Evolutionary conservation across 2,797 vertebrate genomes (phyloP).

Genomic region (Sebastes matsubarae): DNA sequence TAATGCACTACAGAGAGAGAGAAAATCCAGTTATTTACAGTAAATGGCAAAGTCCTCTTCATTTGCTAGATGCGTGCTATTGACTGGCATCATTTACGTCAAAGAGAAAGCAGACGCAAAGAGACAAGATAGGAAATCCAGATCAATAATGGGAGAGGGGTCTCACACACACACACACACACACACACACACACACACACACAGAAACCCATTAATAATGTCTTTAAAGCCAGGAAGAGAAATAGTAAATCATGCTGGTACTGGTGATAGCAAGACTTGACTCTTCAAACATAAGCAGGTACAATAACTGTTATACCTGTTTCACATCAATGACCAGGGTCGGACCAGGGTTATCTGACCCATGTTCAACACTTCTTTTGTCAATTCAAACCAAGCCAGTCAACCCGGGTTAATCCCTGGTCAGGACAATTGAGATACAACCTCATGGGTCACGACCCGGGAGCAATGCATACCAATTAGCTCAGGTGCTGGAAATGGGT

Average conservation of each 20-base stretch:
- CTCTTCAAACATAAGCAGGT: conserved; percentile 1
- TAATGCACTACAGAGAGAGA: conserved; percentile 26
- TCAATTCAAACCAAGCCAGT: no score
- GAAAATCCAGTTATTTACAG: conserved; percentile 40
- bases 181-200: background rate
- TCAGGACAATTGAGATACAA: no score
- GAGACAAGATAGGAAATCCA: conserved; percentile 42
- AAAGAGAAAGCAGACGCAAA: conserved; percentile 42
- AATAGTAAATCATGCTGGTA: background rate
- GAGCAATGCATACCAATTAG: no score
- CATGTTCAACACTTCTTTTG: no score
- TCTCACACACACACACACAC: conserved; percentile 3
- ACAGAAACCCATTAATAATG: conserved; percentile 30
- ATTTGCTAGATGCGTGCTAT: conserved; percentile 23
- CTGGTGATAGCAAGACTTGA: background rate
- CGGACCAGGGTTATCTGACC: no score
- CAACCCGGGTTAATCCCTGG: no score
- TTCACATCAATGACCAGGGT: no score
- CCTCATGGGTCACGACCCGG: no score
- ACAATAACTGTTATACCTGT: background rate
- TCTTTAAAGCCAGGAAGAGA: conserved; percentile 18
- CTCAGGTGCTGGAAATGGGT: no score
- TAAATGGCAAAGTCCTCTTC: conserved; percentile 36
- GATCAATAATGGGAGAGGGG: conserved; percentile 55
- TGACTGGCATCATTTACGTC: conserved; percentile 32